phyloP scores from a whole-genome alignment of 1,140 invertebrate genomes.

The Pristionchus pacificus region DNA sequence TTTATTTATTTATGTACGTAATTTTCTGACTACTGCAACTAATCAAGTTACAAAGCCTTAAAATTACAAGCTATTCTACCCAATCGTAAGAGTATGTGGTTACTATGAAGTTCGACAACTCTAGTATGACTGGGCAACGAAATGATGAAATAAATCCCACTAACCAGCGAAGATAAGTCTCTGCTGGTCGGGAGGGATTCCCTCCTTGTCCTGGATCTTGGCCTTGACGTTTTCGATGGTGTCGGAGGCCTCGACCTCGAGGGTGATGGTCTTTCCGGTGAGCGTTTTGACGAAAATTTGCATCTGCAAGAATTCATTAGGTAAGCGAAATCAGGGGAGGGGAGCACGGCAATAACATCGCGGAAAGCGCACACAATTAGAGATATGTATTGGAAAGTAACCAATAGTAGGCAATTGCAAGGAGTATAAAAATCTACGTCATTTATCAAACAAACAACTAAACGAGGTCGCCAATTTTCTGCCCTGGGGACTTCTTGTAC shows the following conservation, averaged over 20 bases:
- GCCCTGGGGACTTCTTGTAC: slow-evolving; percentile 14
- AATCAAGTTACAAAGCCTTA: too few relatives aligned
- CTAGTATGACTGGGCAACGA: slow-evolving; percentile 2
- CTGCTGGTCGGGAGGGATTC: slow-evolving; percentile 60
- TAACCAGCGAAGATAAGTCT: slow-evolving; percentile 62
- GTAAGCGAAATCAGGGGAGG: too few relatives aligned
- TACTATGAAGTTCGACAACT: slow-evolving; percentile 7
- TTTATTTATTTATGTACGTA: too few relatives aligned
- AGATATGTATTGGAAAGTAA: too few relatives aligned
- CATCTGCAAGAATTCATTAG: too few relatives aligned
- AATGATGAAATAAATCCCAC: background rate
- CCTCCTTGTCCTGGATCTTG: slow-evolving; percentile 63
- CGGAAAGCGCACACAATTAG: too few relatives aligned
- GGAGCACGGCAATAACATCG: too few relatives aligned
- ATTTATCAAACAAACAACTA: slow-evolving; percentile 1
- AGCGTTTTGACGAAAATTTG: slow-evolving; percentile 63
- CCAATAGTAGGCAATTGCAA: too few relatives aligned
- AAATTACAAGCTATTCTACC: too few relatives aligned
- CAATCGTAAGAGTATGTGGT: too few relatives aligned
- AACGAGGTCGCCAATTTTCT: slow-evolving; percentile 16
- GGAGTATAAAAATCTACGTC: background rate
- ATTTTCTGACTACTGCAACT: too few relatives aligned
- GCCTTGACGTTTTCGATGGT: slow-evolving; percentile 61
- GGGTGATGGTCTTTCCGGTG: slow-evolving; percentile 61
- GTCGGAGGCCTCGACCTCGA: slow-evolving; percentile 61